These are phyloP conservation scores for Carassius gibelio DNA, from an alignment of 2,113 vertebrate species.

Conservation along the genomic window DNA sequence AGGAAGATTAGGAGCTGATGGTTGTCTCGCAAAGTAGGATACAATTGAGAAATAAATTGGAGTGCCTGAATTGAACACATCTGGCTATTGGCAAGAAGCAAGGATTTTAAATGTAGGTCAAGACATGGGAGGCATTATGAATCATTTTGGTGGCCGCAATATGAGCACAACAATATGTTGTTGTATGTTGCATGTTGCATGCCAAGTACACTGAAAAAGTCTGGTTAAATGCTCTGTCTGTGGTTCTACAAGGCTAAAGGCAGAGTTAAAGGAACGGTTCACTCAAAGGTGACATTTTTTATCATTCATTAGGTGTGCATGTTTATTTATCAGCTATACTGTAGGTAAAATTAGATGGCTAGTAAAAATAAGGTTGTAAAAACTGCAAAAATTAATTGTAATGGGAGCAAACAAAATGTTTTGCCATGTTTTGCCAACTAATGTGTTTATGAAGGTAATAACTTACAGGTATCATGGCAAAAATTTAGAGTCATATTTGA, in stretches of 20 bases:
- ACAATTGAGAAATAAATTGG: conserved; percentile 19
- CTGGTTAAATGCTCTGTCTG: neutral
- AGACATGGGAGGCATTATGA: neutral
- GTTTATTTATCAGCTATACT: neutral
- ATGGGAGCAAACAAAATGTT: neutral
- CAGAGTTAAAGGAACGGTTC: neutral
- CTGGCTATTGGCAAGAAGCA: neutral
- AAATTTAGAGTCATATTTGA: too few species aligned
- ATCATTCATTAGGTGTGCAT: neutral
- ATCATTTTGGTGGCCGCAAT: neutral
- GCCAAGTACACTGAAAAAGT: neutral
- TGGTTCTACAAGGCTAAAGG: neutral
- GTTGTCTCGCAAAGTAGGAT: neutral
- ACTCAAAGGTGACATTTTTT: neutral
- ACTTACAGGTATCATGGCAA: too few species aligned
- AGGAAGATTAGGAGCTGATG: neutral
- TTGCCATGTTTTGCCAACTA: neutral
- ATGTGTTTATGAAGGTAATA: too few species aligned
- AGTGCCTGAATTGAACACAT: neutral
- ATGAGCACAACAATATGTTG: neutral
- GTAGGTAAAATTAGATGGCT: neutral
- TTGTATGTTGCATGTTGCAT: neutral
- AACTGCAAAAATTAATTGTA: neutral
- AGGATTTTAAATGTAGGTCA: conserved; percentile 11
- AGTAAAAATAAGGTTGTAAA: neutral